Percentiles rank a stretch among this genome's conserved stretches.
These are phyloP conservation scores for Peromyscus eremicus DNA, from an alignment of 2,797 vertebrate genomes.

Conservation along the genomic window DNA sequence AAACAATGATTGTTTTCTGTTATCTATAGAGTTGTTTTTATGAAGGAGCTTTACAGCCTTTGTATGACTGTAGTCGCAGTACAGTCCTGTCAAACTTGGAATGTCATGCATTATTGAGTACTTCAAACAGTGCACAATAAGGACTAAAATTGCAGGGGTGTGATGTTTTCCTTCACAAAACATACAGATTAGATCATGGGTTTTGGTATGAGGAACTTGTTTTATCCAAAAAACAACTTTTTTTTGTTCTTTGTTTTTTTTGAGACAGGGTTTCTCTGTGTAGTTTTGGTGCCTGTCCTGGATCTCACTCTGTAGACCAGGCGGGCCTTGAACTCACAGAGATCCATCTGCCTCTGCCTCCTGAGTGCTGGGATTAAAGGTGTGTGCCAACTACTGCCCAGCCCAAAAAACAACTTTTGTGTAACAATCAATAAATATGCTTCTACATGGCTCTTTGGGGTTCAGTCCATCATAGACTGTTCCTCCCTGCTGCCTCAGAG, in stretches of 20 bases:
- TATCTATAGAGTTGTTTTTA: not conserved
- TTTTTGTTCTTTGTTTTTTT: not conserved
- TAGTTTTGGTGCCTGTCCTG: no score
- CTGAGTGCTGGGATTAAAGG: no score
- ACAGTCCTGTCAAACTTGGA: not conserved
- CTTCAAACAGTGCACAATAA: not conserved
- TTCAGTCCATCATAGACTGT: not conserved
- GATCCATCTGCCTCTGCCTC: no score
- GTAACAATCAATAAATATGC: not conserved
- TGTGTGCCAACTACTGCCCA: no score
- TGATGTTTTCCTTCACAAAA: not conserved
- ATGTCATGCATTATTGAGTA: not conserved
- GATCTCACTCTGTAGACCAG: no score
- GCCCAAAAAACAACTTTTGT: not conserved
- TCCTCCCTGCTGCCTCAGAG: not conserved
- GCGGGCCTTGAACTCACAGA: no score
- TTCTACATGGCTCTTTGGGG: not conserved
- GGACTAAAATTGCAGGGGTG: not conserved
- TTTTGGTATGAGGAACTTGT: not conserved
- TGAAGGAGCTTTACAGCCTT: not conserved
- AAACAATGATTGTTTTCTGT: not conserved
- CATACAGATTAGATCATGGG: not conserved
- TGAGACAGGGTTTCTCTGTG: no score
- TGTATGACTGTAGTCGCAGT: not conserved
- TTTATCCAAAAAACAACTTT: not conserved